Evolutionary conservation across 2,113 vertebrate genomes (phyloP).

Genomic region (Austrofundulus limnaeus): DNA sequence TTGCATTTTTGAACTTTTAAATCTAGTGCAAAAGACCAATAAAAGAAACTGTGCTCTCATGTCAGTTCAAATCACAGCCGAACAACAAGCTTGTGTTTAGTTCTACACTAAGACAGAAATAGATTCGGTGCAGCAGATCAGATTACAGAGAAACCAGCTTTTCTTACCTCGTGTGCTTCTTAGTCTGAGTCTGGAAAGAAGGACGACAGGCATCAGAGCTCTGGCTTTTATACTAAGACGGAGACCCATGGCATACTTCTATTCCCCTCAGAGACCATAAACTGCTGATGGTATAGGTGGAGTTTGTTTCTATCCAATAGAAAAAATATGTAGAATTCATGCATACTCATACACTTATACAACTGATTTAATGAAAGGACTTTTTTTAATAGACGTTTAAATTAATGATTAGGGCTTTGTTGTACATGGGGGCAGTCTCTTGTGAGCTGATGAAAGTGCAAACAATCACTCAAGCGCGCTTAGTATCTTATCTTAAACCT

Average conservation of each 20-base stretch:
- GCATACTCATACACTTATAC: no score
- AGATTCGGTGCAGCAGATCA: not conserved
- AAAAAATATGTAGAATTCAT: no score
- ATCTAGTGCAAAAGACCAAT: no score
- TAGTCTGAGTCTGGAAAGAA: conserved; percentile 17
- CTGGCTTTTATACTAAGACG: conserved; percentile 26
- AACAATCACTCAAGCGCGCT: not conserved
- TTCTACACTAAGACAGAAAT: not conserved
- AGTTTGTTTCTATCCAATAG: no score
- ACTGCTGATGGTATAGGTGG: not conserved
- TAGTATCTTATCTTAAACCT: not conserved
- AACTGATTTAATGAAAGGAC: no score
- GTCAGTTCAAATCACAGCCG: no score
- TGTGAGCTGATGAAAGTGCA: not conserved
- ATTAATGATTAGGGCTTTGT: no score
- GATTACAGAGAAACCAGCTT: not conserved
- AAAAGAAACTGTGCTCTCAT: no score
- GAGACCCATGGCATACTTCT: conserved; percentile 8
- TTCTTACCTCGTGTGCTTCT: conserved; percentile 25
- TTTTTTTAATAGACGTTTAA: no score
- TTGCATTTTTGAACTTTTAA: no score
- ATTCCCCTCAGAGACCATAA: not conserved
- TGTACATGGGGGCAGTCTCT: not conserved
- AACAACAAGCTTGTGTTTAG: no score
- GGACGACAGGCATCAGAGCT: not conserved